Base-by-base conservation (phyloP, 2,113 vertebrate genomes). In the Centrocercus urophasianus region DNA sequence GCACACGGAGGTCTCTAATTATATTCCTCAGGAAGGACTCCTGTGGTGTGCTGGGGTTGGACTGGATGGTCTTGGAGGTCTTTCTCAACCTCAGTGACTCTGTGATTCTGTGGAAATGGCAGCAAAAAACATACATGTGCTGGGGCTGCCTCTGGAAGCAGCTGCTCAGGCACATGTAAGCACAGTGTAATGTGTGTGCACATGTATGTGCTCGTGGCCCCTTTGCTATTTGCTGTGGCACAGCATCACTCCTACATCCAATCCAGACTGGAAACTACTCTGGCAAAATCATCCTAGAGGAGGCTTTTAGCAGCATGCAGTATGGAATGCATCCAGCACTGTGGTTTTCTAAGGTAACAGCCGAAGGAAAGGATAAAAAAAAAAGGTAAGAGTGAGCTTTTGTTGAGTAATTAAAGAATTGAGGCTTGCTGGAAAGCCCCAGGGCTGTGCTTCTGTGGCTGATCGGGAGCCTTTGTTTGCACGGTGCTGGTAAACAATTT, bases 371-470 rank as follows among this genome's bases (percentile, higher is more conserved):
- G 25, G 28, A 13, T 43, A 17, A 20, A 11, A 34, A 20, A 22
- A 48, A 43, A 87, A 70, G 65, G 77, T 67, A 80, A 91, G 75
- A 5, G 15, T 25, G 70, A 90, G 92, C 36, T 89, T 92, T 93
- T 90, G 88, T 94, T 89, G 89, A 93, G 94, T 95, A 94, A 96
- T 96, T 93, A 95, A 96, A 90, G 94, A 89, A 94, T 81, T 90
- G 56, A 20, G 47, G 48, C 83, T 92, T 71, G 28, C 80, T 95
- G 83, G 86, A 88, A 93, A 89, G 92, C 93, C 95, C 93, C 66
- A 76, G 83, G 92, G 95, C 90, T 92, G 71, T 30, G 61, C 70
- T 91, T 93, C 83, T 61, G 70, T 8, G 34, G 65, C 86, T 93
- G 92, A 92, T 87, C 34, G 0, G 64, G 83, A 94, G 86, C 2